A percentile compares a stretch with the other conserved stretches of the same genome.
Evolutionary conservation across 2,888 invertebrate genomes (phyloP).

Genomic region (Drosophila greeni): DNA sequence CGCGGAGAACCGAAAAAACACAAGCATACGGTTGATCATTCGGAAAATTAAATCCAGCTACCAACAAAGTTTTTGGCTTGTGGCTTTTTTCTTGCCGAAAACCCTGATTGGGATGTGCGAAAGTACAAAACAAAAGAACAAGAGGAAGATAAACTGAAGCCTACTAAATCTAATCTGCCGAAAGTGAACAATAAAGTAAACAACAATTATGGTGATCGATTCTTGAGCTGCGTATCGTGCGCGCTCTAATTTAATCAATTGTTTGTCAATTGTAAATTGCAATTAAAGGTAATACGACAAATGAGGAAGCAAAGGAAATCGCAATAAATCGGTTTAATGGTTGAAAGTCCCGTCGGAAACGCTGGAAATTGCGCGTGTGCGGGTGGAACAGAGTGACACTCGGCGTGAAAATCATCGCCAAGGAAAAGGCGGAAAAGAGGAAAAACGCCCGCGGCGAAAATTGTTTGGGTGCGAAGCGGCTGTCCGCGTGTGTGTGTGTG

Average conservation of each 20-base stretch:
- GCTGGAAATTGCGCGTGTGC: constrained; percentile 41
- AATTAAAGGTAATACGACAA: not conserved
- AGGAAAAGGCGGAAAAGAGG: constrained; percentile 31
- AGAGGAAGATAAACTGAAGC: not conserved
- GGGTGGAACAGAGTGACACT: constrained; percentile 42
- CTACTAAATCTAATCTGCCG: constrained; percentile 2
- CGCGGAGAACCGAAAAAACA: too few relatives aligned
- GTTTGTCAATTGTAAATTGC: not conserved
- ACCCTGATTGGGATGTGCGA: not conserved
- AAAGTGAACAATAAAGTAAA: not conserved
- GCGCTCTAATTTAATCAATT: not conserved
- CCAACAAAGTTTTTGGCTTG: too few relatives aligned
- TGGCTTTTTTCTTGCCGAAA: not conserved
- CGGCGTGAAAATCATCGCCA: constrained; percentile 42
- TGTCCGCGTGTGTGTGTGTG: constrained; percentile 29
- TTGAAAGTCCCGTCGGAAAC: constrained; percentile 7
- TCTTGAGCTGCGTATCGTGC: constrained; percentile 1
- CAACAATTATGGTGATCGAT: constrained; percentile 5
- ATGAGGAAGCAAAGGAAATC: constrained; percentile 1
- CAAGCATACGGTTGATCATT: too few relatives aligned
- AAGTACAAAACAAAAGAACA: not conserved
- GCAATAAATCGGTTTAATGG: constrained; percentile 1
- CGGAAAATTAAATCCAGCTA: too few relatives aligned
- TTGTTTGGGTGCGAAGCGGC: constrained; percentile 15
- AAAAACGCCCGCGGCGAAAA: constrained; percentile 63